A percentile compares a stretch with the other conserved stretches of the same genome.
Evolutionary conservation across 2,888 invertebrate genomes (phyloP).

Genomic region (Leucozona laternaria): DNA sequence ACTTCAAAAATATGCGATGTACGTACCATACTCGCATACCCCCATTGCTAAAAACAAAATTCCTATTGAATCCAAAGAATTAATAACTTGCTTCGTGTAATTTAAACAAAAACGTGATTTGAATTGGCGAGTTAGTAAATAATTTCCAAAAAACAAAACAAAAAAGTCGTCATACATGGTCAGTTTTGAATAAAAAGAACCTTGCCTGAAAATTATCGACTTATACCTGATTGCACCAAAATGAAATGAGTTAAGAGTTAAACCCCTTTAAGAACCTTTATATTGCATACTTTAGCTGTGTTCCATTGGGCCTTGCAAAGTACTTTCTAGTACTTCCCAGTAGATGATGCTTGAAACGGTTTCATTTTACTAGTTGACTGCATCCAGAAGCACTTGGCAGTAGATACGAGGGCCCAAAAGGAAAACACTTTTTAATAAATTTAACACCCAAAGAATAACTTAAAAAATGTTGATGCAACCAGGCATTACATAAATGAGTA

Average conservation of each 20-base stretch:
- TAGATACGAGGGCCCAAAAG: too few relatives aligned
- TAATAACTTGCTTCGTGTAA: conserved; percentile 53
- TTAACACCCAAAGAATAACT: background rate
- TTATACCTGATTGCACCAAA: background rate
- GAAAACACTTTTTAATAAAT: too few relatives aligned
- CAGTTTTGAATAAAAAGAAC: background rate
- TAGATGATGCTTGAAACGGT: too few relatives aligned
- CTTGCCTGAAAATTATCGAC: background rate
- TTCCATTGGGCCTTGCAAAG: too few relatives aligned
- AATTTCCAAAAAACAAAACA: background rate
- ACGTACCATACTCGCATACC: background rate
- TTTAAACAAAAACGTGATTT: conserved; percentile 59
- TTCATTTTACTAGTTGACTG: too few relatives aligned
- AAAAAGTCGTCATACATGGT: background rate
- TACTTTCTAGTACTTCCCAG: too few relatives aligned
- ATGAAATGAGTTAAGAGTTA: background rate
- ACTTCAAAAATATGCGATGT: background rate
- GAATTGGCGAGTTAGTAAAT: conserved; percentile 18
- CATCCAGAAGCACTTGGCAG: too few relatives aligned
- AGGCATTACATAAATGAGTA: conserved; percentile 39
- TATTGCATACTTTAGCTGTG: too few relatives aligned
- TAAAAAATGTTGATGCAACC: background rate
- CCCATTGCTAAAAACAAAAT: background rate
- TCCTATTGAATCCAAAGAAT: conserved; percentile 28
- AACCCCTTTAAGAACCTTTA: background rate